Conservation (phyloP, 2,113 vertebrate genomes). For the Stegastes partitus region DNA sequence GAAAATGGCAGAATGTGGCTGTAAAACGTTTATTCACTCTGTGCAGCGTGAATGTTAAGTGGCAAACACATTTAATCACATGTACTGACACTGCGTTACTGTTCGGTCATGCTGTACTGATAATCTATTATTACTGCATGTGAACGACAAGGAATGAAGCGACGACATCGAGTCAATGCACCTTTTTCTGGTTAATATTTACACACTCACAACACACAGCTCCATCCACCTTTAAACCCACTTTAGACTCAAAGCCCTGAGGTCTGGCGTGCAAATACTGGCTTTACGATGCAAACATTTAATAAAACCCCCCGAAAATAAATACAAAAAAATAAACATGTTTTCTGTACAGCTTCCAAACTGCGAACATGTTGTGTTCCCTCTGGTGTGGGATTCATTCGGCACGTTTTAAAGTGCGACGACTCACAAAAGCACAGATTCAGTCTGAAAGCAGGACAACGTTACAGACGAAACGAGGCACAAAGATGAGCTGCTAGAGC, state of each 20-base stretch:
- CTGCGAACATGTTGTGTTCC: not conserved
- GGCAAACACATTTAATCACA: no score
- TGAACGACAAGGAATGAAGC: conserved; percentile 18
- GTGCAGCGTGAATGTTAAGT: no score
- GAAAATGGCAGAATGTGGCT: no score
- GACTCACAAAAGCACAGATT: not conserved
- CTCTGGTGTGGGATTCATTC: not conserved
- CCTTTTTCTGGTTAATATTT: not conserved
- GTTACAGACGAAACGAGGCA: conserved; percentile 39
- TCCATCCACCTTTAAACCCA: not conserved
- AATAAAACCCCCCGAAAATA: conserved; percentile 12
- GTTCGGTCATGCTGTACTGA: not conserved
- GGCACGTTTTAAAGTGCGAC: conserved; percentile 1
- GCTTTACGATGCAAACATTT: conserved; percentile 16
- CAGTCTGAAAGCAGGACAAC: not conserved
- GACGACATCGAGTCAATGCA: not conserved
- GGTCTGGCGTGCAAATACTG: conserved; percentile 52
- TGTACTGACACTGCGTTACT: no score
- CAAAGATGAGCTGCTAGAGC: conserved; percentile 14
- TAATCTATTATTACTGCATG: not conserved
- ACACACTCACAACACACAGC: no score
- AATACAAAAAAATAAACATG: conserved; percentile 2
- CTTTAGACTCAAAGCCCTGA: conserved; percentile 20
- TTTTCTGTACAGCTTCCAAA: not conserved
- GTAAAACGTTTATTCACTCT: no score